Conservation (phyloP, 2,888 invertebrate genomes). For the Calephelis perditalis region DNA sequence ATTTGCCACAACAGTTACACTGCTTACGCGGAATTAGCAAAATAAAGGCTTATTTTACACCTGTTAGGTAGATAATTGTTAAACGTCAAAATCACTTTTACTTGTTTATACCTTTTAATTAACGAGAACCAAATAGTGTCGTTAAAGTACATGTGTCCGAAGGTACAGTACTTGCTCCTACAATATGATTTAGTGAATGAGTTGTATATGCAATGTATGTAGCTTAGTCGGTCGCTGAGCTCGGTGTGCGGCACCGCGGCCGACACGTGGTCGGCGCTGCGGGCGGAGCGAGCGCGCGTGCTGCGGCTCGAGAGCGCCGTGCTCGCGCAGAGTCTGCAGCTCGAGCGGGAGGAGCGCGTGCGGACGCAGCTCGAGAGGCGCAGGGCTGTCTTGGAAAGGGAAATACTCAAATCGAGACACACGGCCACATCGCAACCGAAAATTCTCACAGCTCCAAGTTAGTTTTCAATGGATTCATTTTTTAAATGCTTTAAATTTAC, state of each 20-base stretch:
- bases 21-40: no score
- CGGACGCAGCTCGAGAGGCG: conserved; percentile 62
- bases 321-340: conserved; percentile 54
- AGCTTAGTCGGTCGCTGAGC: conserved; percentile 56
- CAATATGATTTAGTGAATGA: no score
- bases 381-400: conserved; percentile 53
- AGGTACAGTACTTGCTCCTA: no score
- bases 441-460: conserved; percentile 40
- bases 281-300: conserved; percentile 58
- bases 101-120: no score
- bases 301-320: conserved; percentile 59
- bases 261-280: conserved; percentile 60
- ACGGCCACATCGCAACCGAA: conserved; percentile 27
- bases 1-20: no score
- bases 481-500: not conserved
- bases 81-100: no score
- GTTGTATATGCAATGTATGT: conserved; percentile 15
- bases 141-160: no score
- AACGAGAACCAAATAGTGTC: no score
- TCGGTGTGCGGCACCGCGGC: conserved; percentile 52
- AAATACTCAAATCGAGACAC: conserved; percentile 44
- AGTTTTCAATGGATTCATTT: conserved; percentile 20
- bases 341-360: conserved; percentile 57
- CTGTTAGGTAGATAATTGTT: no score
- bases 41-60: no score